Conservation (phyloP, 2,888 invertebrate species). For the Steinernema carpocapsae region DNA sequence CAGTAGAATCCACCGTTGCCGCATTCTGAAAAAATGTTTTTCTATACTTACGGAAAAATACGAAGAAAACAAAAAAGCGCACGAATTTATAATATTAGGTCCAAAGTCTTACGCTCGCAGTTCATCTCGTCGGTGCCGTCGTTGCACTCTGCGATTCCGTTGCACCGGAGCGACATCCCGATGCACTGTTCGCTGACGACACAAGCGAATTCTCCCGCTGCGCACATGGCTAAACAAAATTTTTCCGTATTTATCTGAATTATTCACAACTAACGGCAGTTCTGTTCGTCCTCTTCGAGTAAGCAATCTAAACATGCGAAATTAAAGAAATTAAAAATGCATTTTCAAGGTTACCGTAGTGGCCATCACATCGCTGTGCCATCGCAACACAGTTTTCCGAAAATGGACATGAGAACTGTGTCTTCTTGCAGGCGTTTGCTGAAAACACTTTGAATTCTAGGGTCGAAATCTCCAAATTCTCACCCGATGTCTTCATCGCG, state of each 20-base stretch:
- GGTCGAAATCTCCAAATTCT: constrained; percentile 1
- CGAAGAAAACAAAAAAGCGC: too few relatives aligned
- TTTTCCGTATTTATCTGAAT: not conserved
- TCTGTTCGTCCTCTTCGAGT: constrained; percentile 68
- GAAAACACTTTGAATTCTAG: not conserved
- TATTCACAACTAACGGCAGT: constrained; percentile 62
- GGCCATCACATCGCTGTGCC: constrained; percentile 65
- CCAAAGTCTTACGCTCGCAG: constrained; percentile 62
- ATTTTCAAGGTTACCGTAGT: constrained; percentile 58
- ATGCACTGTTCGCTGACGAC: constrained; percentile 68
- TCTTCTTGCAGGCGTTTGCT: constrained; percentile 49
- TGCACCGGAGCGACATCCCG: constrained; percentile 62
- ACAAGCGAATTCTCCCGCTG: constrained; percentile 66
- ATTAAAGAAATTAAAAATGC: too few relatives aligned
- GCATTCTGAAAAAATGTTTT: constrained; percentile 53
- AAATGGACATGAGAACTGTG: constrained; percentile 63
- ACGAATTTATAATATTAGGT: too few relatives aligned
- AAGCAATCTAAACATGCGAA: too few relatives aligned
- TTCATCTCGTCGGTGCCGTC: constrained; percentile 67
- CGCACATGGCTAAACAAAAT: constrained; percentile 58
- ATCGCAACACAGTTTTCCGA: constrained; percentile 62
- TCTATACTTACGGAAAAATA: too few relatives aligned
- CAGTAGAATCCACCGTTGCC: constrained; percentile 65
- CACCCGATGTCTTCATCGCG: constrained; percentile 47
- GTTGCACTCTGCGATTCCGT: constrained; percentile 65